These are phyloP conservation scores for Heliconius hermathena DNA, from an alignment of 1,140 invertebrate species.

Conservation along the genomic window DNA sequence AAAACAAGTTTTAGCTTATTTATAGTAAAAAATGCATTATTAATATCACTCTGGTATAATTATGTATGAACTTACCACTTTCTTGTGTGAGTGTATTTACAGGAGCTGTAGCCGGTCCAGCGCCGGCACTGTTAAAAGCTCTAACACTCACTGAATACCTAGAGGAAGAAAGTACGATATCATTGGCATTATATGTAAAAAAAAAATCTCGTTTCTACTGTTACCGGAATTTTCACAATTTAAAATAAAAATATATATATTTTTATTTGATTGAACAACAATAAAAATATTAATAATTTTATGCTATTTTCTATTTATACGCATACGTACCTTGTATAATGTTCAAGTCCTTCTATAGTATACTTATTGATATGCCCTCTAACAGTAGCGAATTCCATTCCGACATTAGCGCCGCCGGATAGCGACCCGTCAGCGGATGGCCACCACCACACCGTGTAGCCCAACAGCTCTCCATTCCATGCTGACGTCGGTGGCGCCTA, in stretches of 20 bases:
- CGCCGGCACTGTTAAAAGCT: conserved; percentile 94
- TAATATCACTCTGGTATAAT: background rate
- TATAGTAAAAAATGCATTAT: too few species aligned
- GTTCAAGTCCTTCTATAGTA: conserved; percentile 70
- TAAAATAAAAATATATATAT: too few species aligned
- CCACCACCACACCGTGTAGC: conserved; percentile 87
- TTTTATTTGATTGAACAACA: too few species aligned
- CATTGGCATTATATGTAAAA: background rate
- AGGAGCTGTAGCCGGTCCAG: conserved; percentile 90
- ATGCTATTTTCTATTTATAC: background rate
- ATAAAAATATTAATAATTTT: too few species aligned
- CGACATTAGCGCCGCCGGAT: conserved; percentile 61
- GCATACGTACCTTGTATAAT: conserved; percentile 65
- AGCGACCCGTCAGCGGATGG: conserved; percentile 65
- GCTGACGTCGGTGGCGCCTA: conserved; percentile 87
- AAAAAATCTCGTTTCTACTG: background rate
- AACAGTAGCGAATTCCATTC: conserved; percentile 76
- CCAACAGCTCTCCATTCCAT: conserved; percentile 92
- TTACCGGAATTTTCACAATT: too few species aligned
- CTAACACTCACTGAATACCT: conserved; percentile 92
- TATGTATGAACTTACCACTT: conserved; percentile 84
- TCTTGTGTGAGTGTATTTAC: conserved; percentile 92
- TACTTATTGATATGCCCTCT: conserved; percentile 72
- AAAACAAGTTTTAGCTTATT: too few species aligned
- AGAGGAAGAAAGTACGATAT: conserved; percentile 60